Conservation (phyloP, 2,888 invertebrate genomes). For the Thysanoteuthis rhombus region DNA sequence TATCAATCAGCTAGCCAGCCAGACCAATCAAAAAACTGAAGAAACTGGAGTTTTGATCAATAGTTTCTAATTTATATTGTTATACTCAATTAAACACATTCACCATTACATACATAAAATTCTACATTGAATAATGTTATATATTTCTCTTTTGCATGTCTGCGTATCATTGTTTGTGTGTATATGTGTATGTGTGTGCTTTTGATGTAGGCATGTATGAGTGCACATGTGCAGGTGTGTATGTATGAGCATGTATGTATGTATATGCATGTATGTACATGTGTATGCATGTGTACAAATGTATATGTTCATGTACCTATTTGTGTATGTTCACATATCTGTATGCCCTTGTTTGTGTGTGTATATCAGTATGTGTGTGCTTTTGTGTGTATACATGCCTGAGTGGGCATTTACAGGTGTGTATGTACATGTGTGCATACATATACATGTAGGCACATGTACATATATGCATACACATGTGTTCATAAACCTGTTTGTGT, state of each 20-base stretch:
- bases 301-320: neutral
- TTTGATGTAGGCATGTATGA: neutral
- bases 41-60: no score
- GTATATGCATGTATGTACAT: neutral
- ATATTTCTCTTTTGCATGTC: no score
- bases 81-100: no score
- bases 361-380: neutral
- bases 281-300: neutral
- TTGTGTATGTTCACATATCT: neutral
- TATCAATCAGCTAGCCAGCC: no score
- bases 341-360: neutral
- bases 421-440: neutral
- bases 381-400: neutral
- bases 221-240: neutral
- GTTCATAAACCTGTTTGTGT: neutral
- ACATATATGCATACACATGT: neutral
- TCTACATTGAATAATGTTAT: no score
- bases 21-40: no score
- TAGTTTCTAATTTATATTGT: no score
- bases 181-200: conserved; percentile 21
- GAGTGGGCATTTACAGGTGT: neutral
- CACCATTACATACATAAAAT: no score
- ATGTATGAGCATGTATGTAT: neutral
- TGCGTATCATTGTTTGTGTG: neutral
- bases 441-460: neutral